Conservation (phyloP, 1,140 invertebrate species). For the Pectinophora gossypiella region DNA sequence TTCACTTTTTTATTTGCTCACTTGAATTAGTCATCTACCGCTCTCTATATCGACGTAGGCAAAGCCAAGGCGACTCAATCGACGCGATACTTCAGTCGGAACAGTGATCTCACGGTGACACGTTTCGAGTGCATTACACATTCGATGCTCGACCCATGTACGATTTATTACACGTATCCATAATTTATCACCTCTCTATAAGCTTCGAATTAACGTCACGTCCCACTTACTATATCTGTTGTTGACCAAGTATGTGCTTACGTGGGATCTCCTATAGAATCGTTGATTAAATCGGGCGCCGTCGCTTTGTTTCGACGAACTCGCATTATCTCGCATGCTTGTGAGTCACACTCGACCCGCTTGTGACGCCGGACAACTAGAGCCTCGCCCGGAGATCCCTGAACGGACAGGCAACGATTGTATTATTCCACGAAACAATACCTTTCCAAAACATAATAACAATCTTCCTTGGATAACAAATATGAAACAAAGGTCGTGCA, state of each 20-base stretch:
- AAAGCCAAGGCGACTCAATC: neutral
- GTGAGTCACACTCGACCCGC: slow-evolving; percentile 37
- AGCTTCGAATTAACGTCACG: slow-evolving; percentile 31
- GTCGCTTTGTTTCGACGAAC: slow-evolving; percentile 37
- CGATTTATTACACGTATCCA: slow-evolving; percentile 33
- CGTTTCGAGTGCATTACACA: slow-evolving; percentile 17
- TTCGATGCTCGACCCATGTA: slow-evolving; percentile 24
- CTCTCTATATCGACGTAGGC: no score
- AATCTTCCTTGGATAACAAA: slow-evolving; percentile 4
- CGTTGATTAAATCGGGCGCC: slow-evolving; percentile 42
- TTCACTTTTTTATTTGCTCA: neutral
- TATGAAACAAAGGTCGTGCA: slow-evolving; percentile 12
- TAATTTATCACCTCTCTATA: slow-evolving; percentile 31
- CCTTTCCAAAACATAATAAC: neutral
- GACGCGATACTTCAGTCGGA: no score
- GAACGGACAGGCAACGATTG: slow-evolving; percentile 16
- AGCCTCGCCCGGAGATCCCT: neutral
- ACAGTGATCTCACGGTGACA: neutral
- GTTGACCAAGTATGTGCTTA: slow-evolving; percentile 22
- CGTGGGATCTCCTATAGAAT: slow-evolving; percentile 33
- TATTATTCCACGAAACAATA: slow-evolving; percentile 14
- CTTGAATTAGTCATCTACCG: neutral
- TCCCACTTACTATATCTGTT: slow-evolving; percentile 20
- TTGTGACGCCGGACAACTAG: slow-evolving; percentile 22
- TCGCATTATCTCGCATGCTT: slow-evolving; percentile 38